These are phyloP conservation scores for Caenorhabditis macrosperma DNA, from an alignment of 2,888 invertebrate species.

Conservation along the genomic window DNA sequence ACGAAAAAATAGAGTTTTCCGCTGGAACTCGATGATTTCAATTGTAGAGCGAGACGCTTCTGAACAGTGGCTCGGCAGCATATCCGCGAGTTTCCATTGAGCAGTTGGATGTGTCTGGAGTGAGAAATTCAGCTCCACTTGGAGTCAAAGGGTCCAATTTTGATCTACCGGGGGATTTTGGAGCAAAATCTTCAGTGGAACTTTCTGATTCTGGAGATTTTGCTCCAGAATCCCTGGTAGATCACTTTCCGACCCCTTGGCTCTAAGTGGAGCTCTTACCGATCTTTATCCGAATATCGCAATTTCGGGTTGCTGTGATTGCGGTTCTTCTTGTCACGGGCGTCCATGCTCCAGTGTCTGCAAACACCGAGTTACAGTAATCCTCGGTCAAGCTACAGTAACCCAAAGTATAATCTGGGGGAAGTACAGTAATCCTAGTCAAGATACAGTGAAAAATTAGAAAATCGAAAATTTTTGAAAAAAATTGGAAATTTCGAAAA, in stretches of 20 bases:
- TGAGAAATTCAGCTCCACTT: not conserved
- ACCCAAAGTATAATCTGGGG: too few species aligned
- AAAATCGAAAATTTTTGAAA: too few species aligned
- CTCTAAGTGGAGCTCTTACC: constrained; percentile 23
- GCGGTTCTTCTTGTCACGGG: constrained; percentile 57
- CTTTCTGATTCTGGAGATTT: too few species aligned
- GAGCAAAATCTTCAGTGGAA: too few species aligned
- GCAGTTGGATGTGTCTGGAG: constrained; percentile 65
- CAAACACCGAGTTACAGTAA: not conserved
- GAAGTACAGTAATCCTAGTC: too few species aligned
- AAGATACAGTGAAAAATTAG: too few species aligned
- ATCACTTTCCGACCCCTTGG: too few species aligned
- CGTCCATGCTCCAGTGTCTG: constrained; percentile 64
- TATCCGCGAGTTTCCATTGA: constrained; percentile 66
- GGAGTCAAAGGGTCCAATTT: too few species aligned
- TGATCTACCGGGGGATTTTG: too few species aligned
- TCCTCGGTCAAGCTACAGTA: too few species aligned
- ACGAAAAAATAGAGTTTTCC: not conserved
- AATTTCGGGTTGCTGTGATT: constrained; percentile 41
- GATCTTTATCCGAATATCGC: constrained; percentile 45
- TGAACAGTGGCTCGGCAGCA: constrained; percentile 60
- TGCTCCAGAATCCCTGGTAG: too few species aligned
- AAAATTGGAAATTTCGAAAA: too few species aligned
- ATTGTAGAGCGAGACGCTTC: constrained; percentile 44
- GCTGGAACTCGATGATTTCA: constrained; percentile 26